Evolutionary conservation across 2,113 vertebrate species (phyloP).

Genomic region (Pseudopipra pipra): DNA sequence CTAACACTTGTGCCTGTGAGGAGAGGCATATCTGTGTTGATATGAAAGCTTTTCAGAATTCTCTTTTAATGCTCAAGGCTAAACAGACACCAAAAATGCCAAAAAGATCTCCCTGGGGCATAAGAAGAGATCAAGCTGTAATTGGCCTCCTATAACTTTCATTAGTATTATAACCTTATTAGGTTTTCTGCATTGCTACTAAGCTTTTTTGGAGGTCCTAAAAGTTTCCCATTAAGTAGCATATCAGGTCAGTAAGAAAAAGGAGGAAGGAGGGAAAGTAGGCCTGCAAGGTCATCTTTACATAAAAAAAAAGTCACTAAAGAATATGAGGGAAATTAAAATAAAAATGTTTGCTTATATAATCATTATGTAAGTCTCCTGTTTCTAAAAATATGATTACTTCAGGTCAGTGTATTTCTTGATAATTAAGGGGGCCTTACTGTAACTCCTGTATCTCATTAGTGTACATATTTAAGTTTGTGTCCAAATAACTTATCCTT

Average conservation of each 20-base stretch:
- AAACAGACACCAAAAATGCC: background rate
- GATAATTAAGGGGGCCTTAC: background rate
- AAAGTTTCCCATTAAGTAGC: background rate
- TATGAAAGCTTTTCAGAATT: background rate
- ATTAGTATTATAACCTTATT: background rate
- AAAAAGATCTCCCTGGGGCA: background rate
- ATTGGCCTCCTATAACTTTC: background rate
- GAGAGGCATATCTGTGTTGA: background rate
- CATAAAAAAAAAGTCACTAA: background rate
- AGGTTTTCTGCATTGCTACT: background rate
- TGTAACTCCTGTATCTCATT: background rate
- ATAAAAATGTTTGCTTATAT: background rate
- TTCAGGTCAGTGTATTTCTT: background rate
- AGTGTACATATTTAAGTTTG: background rate
- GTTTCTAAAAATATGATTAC: background rate
- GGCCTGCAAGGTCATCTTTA: background rate
- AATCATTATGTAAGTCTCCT: background rate
- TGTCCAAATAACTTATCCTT: background rate
- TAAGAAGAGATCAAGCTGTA: background rate
- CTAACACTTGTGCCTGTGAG: fast-evolving
- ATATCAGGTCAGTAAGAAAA: background rate
- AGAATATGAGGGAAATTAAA: background rate
- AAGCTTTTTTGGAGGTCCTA: background rate
- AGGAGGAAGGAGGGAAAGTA: background rate
- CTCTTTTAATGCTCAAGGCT: background rate